Conservation (phyloP, 2,888 invertebrate species). For the Watsonalla cultraria region DNA sequence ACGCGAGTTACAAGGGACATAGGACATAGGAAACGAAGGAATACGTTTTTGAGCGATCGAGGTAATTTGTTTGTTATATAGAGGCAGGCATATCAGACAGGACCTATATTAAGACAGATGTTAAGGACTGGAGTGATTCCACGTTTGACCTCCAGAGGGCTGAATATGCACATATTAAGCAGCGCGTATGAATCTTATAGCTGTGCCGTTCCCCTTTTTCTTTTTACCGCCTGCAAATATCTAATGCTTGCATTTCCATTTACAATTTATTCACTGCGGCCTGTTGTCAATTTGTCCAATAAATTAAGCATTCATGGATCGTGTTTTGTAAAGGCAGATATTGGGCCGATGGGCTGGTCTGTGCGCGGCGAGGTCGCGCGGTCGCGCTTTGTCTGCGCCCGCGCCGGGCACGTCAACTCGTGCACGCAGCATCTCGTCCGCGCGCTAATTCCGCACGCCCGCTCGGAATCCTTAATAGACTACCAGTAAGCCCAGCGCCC, state of each 20-base stretch:
- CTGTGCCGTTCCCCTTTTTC: too few species aligned
- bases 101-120: too few species aligned
- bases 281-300: background rate
- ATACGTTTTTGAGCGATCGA: slow-evolving; percentile 4
- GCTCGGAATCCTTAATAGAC: slow-evolving; percentile 60
- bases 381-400: slow-evolving; percentile 16
- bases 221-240: too few species aligned
- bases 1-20: slow-evolving; percentile 18
- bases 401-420: slow-evolving; percentile 6
- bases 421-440: slow-evolving; percentile 55
- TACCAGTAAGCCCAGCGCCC: slow-evolving; percentile 25
- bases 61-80: slow-evolving; percentile 26
- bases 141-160: too few species aligned
- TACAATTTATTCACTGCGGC: too few species aligned
- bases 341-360: background rate
- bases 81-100: slow-evolving; percentile 16
- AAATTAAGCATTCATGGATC: background rate
- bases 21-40: slow-evolving; percentile 36
- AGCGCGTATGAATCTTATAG: too few species aligned
- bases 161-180: too few species aligned
- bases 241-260: too few species aligned
- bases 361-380: slow-evolving; percentile 3
- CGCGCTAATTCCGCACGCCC: slow-evolving; percentile 71
- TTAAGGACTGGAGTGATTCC: too few species aligned
- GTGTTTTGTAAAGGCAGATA: background rate